Evolutionary conservation across 2,113 vertebrate genomes (phyloP).

Genomic region (Megaptera novaeangliae): DNA sequence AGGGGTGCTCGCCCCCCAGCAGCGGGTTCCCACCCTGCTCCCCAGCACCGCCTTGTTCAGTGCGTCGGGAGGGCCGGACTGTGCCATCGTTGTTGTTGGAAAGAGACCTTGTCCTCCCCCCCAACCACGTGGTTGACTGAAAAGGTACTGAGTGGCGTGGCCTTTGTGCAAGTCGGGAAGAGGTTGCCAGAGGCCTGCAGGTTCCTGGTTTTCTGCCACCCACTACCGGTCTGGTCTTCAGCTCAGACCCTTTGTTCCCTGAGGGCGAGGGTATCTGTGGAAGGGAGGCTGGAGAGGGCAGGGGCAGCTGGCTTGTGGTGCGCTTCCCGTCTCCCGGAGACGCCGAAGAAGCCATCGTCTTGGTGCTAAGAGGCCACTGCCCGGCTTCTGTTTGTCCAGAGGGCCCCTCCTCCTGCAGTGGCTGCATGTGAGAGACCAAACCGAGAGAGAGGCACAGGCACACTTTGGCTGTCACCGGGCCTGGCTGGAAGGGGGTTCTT

Average conservation of each 20-base stretch:
- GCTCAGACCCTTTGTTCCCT: background rate
- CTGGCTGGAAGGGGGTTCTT: slow-evolving; percentile 29
- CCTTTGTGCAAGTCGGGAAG: background rate
- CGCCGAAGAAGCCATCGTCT: background rate
- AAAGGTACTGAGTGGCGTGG: background rate
- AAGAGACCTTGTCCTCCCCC: background rate
- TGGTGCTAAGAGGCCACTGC: slow-evolving; percentile 32
- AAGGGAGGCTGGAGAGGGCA: background rate
- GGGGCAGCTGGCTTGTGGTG: slow-evolving; percentile 53
- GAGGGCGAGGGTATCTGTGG: background rate
- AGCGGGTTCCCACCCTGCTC: background rate
- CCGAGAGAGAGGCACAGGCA: background rate
- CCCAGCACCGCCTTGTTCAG: background rate
- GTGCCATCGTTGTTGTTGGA: slow-evolving; percentile 15
- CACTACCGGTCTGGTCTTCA: background rate
- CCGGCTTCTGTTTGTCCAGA: slow-evolving; percentile 69
- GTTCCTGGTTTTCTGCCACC: background rate
- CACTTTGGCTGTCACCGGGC: background rate
- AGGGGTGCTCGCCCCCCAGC: background rate
- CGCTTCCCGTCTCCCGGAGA: slow-evolving; percentile 61
- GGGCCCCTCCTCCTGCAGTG: background rate
- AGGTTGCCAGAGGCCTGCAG: background rate
- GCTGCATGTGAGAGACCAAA: background rate
- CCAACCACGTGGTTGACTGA: background rate
- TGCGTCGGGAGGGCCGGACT: background rate